Percentiles rank a stretch among this genome's conserved stretches.
Conservation (phyloP, 2,113 vertebrate species). For the Passer domesticus region DNA sequence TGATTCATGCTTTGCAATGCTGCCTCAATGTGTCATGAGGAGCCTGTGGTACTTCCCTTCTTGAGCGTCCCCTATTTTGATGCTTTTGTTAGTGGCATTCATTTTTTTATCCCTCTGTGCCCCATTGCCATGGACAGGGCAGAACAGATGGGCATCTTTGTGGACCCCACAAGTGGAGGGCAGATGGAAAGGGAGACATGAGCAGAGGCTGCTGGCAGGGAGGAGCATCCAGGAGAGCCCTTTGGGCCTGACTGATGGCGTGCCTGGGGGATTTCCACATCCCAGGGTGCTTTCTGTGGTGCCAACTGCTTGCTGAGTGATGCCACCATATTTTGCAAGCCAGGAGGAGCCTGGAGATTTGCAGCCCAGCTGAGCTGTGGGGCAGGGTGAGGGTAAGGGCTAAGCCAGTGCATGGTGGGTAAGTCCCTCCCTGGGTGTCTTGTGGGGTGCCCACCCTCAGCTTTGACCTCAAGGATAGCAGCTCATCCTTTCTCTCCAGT, state of each 20-base stretch:
- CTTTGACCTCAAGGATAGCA: not conserved
- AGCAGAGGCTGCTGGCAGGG: not conserved
- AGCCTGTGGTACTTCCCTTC: not conserved
- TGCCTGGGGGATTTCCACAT: not conserved
- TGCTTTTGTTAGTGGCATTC: not conserved
- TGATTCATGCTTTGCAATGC: not conserved
- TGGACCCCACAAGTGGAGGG: fast-evolving
- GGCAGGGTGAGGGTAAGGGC: not conserved
- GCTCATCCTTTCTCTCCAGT: not conserved
- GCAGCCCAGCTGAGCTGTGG: not conserved
- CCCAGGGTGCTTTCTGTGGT: fast-evolving
- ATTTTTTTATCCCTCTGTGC: not conserved
- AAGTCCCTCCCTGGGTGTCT: not conserved
- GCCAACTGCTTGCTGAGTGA: not conserved
- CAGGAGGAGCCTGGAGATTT: not conserved
- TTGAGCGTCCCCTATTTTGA: not conserved
- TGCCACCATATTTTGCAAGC: not conserved
- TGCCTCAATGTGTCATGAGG: not conserved
- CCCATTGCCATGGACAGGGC: fast-evolving
- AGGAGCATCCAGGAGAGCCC: fast-evolving
- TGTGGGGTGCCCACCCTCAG: not conserved
- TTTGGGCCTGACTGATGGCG: not conserved
- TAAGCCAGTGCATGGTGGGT: fast-evolving
- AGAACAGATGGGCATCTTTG: not conserved
- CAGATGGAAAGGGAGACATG: fast-evolving